Base-by-base conservation (phyloP, 2,888 invertebrate species). In the Troilus luridus region DNA sequence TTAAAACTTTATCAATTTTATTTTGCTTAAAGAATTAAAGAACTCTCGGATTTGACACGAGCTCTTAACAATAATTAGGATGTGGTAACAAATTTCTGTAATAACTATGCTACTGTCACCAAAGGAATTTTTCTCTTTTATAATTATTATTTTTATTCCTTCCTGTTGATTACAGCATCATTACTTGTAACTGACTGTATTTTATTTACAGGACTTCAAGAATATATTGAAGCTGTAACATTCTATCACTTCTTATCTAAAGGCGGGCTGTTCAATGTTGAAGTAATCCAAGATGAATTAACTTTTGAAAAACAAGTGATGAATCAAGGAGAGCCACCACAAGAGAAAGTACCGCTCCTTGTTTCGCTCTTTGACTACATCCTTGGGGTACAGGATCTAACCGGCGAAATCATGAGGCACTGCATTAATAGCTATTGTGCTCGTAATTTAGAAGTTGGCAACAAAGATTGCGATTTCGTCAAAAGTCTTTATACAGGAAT, bases 321-420 rank as follows among this genome's bases (percentile, higher is more conserved):
- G 67, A 67, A 88, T 56, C 21, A 56, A 60, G 60, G 85, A 24
- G 85, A 81, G 24, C 54, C 54, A 8, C 90, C 60, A 24, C 56
- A 60, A 67, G 64, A 89, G 60, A 62, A 67, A 67, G 64, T 91
- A n/a, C 54, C 56, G 19, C 91, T 92, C 8, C 88, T 91, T 17
- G 67, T 92, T 54, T 92, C 93, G 56, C 91, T 92, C 17, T 27
- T 88, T 0, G 92, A 58, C 88, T 95, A 90, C 94, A 94, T 21
- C 93, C 94, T 98, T 77, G 98, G 98, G 0, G 17, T 98, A 64
- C 97, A 97, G 0, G 98, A 98, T 94, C 95, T 98, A 59, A 98
- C 98, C 0, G 98, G 98, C 0, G 98, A 98, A 94, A 94, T 98
- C 85, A 98, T 98, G 98, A 95, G 98, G 89, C 96, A 96, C 93